Evolutionary conservation across 1,140 invertebrate genomes (phyloP).

Genomic region (Drosophila pallidifrons): DNA sequence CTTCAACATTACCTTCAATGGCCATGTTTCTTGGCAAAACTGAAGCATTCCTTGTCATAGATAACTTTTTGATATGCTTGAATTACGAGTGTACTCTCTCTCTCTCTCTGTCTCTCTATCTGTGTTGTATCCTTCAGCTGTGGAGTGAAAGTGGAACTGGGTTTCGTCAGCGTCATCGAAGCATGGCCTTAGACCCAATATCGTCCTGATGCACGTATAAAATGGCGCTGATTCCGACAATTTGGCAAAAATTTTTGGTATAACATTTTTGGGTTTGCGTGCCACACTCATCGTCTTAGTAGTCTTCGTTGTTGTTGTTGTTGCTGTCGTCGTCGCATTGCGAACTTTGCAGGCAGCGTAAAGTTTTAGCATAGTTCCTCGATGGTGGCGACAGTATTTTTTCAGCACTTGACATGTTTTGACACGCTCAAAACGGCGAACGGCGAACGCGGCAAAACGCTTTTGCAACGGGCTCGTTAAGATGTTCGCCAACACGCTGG

Average conservation of each 20-base stretch:
- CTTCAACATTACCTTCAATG: not conserved
- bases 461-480: conserved; percentile 3
- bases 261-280: conserved; percentile 43
- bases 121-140: not conserved
- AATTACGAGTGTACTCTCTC: conserved; percentile 6
- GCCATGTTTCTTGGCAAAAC: not conserved
- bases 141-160: conserved; percentile 6
- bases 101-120: too few species aligned
- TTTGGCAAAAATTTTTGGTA: conserved; percentile 64
- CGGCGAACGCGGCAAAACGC: conserved; percentile 23
- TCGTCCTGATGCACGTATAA: conserved; percentile 36
- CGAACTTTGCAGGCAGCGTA: conserved; percentile 62
- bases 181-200: conserved; percentile 13
- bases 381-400: conserved; percentile 77
- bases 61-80: conserved; percentile 11
- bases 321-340: conserved; percentile 69
- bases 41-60: not conserved
- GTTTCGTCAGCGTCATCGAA: not conserved
- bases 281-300: conserved; percentile 9
- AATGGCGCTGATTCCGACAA: conserved; percentile 58
- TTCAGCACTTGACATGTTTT: conserved; percentile 82
- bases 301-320: conserved; percentile 31
- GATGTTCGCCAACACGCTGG: conserved; percentile 66
- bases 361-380: conserved; percentile 74
- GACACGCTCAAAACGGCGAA: conserved; percentile 54